Evolutionary conservation across 2,113 vertebrate genomes (phyloP), one percentile per base, ranked within the genome.

Genomic region (Lampris megalopsis): DNA sequence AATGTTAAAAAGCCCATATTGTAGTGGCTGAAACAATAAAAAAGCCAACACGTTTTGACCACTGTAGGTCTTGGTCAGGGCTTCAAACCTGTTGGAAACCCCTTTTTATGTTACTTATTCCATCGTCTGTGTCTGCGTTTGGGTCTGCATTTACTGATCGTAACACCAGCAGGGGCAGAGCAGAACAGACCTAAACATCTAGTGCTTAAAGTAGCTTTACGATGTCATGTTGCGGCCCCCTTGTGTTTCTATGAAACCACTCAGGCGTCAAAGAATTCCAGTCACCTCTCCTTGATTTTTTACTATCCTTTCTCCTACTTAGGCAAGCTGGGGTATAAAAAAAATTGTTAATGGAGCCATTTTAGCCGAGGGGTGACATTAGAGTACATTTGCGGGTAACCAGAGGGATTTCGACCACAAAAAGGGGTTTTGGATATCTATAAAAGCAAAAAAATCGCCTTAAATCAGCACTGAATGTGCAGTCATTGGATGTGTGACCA

Each of bases 161-260:
- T 24, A 24, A 24, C 24, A 24, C 79, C 75, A 71, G 72, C 70
- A 69, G 83, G 86, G 77, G 70, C 72, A 69, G 58, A 54, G 78
- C 64, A 77, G 58, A 43, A 53, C 65, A 36, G 77, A 77, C 59
- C 86, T 73, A 75, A 93, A 79, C 77, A 88, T 37, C 69, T 76
- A 80, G 69, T 49, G 43, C 83, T 67, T 71, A 88, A 90, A 91
- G 92, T 88, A 90, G 71, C 70, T 88, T 86, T 76, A 86, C 36
- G 36, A 66, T 75, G 77, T 75, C 78, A 83, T 75, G 77, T 75
- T 69, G 42, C 69, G 79, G 36, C 69, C 74, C 77, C 70, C 56
- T 76, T 68, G 70, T 63, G 73, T 80, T 80, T 76, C 82, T 78
- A 81, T 74, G 70, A 89, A 84, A 89, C 70, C 79, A 82, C 81